Conservation (phyloP, 1,140 invertebrate species). For the Cydia amplana region DNA sequence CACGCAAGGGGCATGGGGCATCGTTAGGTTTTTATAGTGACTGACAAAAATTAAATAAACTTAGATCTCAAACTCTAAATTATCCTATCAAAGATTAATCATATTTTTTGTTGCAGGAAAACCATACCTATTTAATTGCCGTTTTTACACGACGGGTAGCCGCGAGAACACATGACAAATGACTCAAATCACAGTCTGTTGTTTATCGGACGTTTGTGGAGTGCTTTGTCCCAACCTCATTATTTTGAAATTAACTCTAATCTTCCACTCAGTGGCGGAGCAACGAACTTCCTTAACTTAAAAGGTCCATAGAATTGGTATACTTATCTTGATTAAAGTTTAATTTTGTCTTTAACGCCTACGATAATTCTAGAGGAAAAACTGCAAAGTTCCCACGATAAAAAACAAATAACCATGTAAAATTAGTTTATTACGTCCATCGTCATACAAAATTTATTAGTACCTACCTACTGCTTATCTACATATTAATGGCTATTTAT, state of each 20-base stretch:
- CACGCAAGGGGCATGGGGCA: too few relatives aligned
- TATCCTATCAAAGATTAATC: background rate
- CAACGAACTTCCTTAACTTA: slow-evolving; percentile 61
- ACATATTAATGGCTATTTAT: slow-evolving; percentile 41
- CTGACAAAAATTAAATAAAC: slow-evolving; percentile 2
- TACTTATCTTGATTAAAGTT: slow-evolving; percentile 42
- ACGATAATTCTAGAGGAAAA: slow-evolving; percentile 6
- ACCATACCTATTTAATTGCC: slow-evolving; percentile 15
- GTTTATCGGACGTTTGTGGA: slow-evolving; percentile 1
- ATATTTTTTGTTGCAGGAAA: background rate
- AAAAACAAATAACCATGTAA: slow-evolving; percentile 50
- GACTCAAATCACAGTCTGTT: slow-evolving; percentile 21
- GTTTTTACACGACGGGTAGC: background rate
- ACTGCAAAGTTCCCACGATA: slow-evolving; percentile 8
- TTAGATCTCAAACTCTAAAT: background rate
- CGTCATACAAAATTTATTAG: slow-evolving; percentile 47
- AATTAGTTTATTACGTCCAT: slow-evolving; percentile 52
- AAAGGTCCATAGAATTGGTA: slow-evolving; percentile 43
- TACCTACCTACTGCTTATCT: slow-evolving; percentile 35
- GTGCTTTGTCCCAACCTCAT: slow-evolving; percentile 50
- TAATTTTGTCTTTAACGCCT: slow-evolving; percentile 49
- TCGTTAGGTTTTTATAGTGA: background rate
- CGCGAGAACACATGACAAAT: slow-evolving; percentile 18
- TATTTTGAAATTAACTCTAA: slow-evolving; percentile 71
- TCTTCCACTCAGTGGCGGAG: slow-evolving; percentile 56